Evolutionary conservation across 2,888 invertebrate genomes (phyloP).

Genomic region (Netelia inedita): DNA sequence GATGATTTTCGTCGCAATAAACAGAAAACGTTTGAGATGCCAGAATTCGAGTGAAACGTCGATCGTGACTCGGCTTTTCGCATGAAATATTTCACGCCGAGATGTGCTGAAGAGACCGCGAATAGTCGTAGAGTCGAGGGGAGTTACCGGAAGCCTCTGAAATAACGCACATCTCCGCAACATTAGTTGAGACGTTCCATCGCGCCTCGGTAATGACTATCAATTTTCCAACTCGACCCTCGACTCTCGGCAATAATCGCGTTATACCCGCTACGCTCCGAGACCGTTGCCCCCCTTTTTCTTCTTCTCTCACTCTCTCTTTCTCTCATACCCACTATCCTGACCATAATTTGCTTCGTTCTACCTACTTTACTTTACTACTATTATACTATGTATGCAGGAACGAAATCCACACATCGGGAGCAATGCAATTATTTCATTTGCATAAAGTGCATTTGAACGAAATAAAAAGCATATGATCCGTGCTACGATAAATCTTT

Average conservation of each 20-base stretch:
- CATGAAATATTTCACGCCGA: not conserved
- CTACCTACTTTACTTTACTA: constrained; percentile 41
- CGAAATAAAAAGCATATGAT: constrained; percentile 37
- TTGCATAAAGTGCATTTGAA: constrained; percentile 45
- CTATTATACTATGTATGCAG: not conserved
- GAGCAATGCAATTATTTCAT: constrained; percentile 16
- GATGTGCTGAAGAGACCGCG: not conserved
- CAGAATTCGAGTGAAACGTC: constrained; percentile 51
- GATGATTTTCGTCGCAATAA: constrained; percentile 19
- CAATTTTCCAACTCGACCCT: constrained; percentile 58
- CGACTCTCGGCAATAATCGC: constrained; percentile 4
- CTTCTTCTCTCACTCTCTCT: constrained; percentile 28
- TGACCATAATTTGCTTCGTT: constrained; percentile 59
- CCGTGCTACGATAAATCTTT: not conserved
- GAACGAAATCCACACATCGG: constrained; percentile 31
- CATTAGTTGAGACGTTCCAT: constrained; percentile 52
- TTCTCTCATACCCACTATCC: constrained; percentile 18
- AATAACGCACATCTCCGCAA: constrained; percentile 44
- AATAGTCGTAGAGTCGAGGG: not conserved
- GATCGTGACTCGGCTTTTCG: constrained; percentile 2
- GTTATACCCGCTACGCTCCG: constrained; percentile 1
- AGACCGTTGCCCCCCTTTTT: not conserved
- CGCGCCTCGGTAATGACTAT: constrained; percentile 57
- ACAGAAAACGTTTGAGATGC: constrained; percentile 17
- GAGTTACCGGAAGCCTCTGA: constrained; percentile 50